Evolutionary conservation across 2,113 vertebrate genomes (phyloP).

Genomic region (Menidia beryllina): DNA sequence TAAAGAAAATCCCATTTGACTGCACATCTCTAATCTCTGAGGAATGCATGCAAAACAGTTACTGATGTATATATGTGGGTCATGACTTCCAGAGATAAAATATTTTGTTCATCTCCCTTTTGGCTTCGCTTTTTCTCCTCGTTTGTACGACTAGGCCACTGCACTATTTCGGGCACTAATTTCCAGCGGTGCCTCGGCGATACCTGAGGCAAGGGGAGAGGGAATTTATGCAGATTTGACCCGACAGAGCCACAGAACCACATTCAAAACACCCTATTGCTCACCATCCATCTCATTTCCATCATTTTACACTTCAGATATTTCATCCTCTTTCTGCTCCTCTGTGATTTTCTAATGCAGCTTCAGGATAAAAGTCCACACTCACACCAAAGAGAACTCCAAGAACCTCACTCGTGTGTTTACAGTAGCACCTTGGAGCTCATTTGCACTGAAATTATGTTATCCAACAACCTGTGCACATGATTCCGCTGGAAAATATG

Average conservation of each 20-base stretch:
- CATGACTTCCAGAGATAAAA: neutral
- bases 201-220: neutral
- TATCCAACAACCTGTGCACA: neutral
- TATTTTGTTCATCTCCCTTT: neutral
- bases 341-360: constrained; percentile 5
- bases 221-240: neutral
- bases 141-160: neutral
- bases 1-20: neutral
- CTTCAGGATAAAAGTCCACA: neutral
- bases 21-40: neutral
- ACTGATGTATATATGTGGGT: neutral
- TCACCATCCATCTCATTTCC: constrained; percentile 5
- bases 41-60: neutral
- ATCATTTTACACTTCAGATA: neutral
- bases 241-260: neutral
- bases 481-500: constrained; percentile 5
- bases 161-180: constrained; percentile 6
- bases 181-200: neutral
- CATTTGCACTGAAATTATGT: neutral
- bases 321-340: neutral
- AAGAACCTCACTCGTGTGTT: neutral
- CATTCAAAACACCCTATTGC: neutral
- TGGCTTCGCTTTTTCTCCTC: neutral
- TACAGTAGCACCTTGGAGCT: constrained; percentile 1
- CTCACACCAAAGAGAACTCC: neutral